These are phyloP conservation scores for Engystomops pustulosus DNA, from an alignment of 2,113 vertebrate species.

Conservation along the genomic window DNA sequence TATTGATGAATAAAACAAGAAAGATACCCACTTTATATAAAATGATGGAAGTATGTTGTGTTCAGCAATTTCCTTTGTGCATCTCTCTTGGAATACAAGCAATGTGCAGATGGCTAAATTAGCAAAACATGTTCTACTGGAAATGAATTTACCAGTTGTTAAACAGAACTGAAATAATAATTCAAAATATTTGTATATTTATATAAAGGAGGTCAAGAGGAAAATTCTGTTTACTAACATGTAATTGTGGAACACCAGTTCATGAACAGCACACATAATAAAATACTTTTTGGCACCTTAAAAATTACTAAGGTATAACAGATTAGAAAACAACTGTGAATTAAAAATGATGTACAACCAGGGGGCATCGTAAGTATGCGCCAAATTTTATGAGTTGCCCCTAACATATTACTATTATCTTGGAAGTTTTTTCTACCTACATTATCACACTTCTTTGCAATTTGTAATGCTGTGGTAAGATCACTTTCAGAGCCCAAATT, in stretches of 20 bases:
- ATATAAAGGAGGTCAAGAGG: conserved; percentile 37
- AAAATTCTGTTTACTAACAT: conserved; percentile 34
- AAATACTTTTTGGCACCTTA: not conserved
- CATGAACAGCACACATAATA: not conserved
- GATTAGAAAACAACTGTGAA: no score
- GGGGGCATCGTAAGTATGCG: no score
- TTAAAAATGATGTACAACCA: no score
- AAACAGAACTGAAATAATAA: conserved; percentile 44
- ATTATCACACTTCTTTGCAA: no score
- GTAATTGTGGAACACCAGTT: not conserved
- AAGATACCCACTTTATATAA: no score
- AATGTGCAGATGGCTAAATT: conserved; percentile 49
- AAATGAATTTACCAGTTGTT: conserved; percentile 1
- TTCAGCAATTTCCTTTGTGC: not conserved
- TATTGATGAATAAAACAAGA: no score
- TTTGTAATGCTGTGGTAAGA: no score
- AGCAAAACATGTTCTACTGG: conserved; percentile 47
- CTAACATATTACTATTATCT: no score
- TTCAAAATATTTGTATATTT: conserved; percentile 53
- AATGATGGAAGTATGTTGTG: not conserved
- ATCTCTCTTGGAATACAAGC: conserved; percentile 38
- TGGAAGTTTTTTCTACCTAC: no score
- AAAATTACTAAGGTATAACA: no score
- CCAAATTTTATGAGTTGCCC: no score
- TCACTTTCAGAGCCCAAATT: no score